Conservation (phyloP, 1,140 invertebrate species). For the Lethocerus indicus region DNA sequence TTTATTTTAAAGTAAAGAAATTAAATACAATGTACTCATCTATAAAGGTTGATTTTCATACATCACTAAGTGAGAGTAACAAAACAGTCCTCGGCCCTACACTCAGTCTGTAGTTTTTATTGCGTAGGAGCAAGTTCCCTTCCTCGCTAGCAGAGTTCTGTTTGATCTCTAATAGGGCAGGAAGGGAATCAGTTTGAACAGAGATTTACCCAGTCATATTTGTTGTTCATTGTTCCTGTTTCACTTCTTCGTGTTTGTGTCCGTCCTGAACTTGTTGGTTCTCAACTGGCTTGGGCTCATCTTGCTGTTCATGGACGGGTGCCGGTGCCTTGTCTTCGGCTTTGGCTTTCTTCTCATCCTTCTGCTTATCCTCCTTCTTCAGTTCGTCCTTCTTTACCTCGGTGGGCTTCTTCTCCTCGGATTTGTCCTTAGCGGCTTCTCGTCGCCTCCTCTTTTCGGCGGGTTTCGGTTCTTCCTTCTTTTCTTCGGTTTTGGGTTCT, state of each 20-base stretch:
- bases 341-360: constrained; percentile 8
- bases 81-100: too few relatives aligned
- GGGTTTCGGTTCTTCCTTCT: background rate
- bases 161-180: constrained; percentile 12
- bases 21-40: constrained; percentile 13
- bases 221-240: too few relatives aligned
- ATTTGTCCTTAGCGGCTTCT: constrained; percentile 7
- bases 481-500: constrained; percentile 1
- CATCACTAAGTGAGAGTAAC: too few relatives aligned
- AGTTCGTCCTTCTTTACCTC: constrained; percentile 5
- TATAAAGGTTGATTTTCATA: too few relatives aligned
- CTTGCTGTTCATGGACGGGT: background rate
- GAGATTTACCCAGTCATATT: too few relatives aligned
- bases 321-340: background rate
- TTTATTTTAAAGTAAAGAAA: constrained; percentile 13
- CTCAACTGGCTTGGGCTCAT: too few relatives aligned
- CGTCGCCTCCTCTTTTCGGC: constrained; percentile 6
- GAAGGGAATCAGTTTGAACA: too few relatives aligned
- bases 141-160: constrained; percentile 12
- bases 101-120: too few relatives aligned
- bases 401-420: constrained; percentile 10
- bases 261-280: too few relatives aligned
- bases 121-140: constrained; percentile 6
- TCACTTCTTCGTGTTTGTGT: too few relatives aligned
- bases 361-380: constrained; percentile 5